Base-by-base conservation (phyloP, 35 echinoderm and acorn worm genomes). In the Strongylocentrotus purpuratus region DNA sequence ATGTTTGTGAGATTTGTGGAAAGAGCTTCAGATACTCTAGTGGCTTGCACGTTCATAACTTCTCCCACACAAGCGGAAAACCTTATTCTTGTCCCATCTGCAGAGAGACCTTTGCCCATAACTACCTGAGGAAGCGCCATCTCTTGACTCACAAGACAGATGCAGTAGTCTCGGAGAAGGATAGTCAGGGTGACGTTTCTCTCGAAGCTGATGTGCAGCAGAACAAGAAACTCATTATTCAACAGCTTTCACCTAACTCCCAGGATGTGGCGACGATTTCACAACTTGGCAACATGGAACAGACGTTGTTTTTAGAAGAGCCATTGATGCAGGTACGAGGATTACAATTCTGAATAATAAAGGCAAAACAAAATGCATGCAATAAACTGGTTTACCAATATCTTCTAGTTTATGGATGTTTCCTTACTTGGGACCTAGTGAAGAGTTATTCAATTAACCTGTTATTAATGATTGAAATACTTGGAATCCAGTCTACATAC, bases 1-100 rank as follows among this genome's bases (percentile, higher is more conserved):
- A 33, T 22, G 89, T 91, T 91, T 91, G 89, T 47, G 89, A 91
- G 89, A 91, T 91, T 33, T 91, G 89, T 91, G 89, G 89, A 33
- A 91, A 91, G 89, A 28, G 28, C 18, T 91, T 91, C 17, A 47
- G 33, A 12, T 91, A 91, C 33, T 91, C 89, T 7, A 91, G 89
- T 91, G 89, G 89, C 46, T 47, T 91, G 89, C 32, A 33, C 12
- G 89, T 91, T n/a, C 89, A 91, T 47, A 91, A 47, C 32, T 91
- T 91, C 25, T 32, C 28, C 46, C 89, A 91, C 25, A 91, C 89
- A 35, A 91, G 33, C 10, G 89, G 89, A 46, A 91, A 91, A 35
- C 89, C 89, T 15, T 91, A 91, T 33, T 33, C 28, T 15, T 91
- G 89, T 91, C 46, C 33, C 11, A 91, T 91, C 33, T 91, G 89